Base-by-base conservation (phyloP, 2,797 vertebrate genomes). In the Tangara arthus region DNA sequence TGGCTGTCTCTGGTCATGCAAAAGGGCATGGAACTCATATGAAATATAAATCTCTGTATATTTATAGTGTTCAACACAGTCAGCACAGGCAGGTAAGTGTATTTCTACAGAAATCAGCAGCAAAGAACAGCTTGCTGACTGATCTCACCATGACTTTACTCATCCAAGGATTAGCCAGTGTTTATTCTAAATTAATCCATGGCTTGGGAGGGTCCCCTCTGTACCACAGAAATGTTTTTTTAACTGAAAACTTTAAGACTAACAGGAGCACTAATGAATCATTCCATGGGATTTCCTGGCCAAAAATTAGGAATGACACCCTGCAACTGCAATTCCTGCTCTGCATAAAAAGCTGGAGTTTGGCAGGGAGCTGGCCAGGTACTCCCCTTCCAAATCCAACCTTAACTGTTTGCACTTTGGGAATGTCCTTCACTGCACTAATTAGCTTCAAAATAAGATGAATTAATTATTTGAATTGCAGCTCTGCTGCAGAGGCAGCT, bases 141-240 rank as follows among this genome's bases (percentile, higher is more conserved):
- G n/a, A 42, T 32, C 4, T 23, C 42, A 28, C 27, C 0, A 0
- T 8, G 30, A 11, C 4, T 24, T 37, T 56, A 37, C 42, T 63
- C 61, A 52, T n/a, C n/a, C 49, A 42, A 87, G 68, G 17, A 94
- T 34, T 13, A 32, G 23, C 11, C 46, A 50, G 5, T 13, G 4
- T 39, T 89, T 55, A 39, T 16, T 65, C n/a, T 42, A 49, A 49
- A 35, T 32, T 72, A 82, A 63, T 13, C 39, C n/a, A 61, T 1
- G 9, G 34, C 26, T 82, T 71, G 72, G 49, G 72, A 95, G n/a
- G 53, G 52, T 22, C 35, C 18, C 18, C 41, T 47, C 76, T 26
- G 19, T 27, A 56, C 30, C 52, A 77, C 44, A 49, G 13, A 41
- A 10, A 59, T 16, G 12, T 7, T 79, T 57, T 57, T 28, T 66